Percentiles rank a stretch among this genome's conserved stretches.
Evolutionary conservation across 1,140 invertebrate genomes (phyloP).

Genomic region (Saccostrea cuccullata): DNA sequence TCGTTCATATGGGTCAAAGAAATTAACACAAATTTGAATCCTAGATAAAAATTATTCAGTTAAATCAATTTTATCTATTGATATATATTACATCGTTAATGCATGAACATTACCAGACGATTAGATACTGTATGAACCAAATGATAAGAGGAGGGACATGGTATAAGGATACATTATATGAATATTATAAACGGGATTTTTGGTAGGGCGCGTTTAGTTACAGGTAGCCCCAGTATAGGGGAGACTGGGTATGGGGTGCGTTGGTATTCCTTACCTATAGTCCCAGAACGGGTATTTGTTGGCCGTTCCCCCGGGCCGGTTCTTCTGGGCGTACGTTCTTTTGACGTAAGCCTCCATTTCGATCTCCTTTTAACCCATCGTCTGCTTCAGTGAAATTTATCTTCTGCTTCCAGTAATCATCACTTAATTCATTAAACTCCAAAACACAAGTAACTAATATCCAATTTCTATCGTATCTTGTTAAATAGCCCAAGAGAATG

Average conservation of each 20-base stretch:
- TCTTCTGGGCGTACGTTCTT: constrained; percentile 28
- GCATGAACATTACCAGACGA: no score
- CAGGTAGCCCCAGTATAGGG: neutral
- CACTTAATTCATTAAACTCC: neutral
- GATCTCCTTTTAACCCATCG: neutral
- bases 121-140: no score
- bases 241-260: neutral
- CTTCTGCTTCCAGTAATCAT: neutral
- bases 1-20: no score
- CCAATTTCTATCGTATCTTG: neutral
- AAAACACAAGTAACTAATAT: neutral
- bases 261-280: constrained; percentile 18
- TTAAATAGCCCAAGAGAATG: neutral
- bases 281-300: constrained; percentile 41
- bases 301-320: neutral
- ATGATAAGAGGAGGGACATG: no score
- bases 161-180: no score
- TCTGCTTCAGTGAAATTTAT: neutral
- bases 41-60: no score
- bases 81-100: no score
- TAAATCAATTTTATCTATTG: no score
- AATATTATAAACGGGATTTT: no score
- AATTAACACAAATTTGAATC: no score
- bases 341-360: constrained; percentile 39
- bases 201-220: neutral